Conservation (phyloP, 2,113 vertebrate species). For the Macaca fascicularis region DNA sequence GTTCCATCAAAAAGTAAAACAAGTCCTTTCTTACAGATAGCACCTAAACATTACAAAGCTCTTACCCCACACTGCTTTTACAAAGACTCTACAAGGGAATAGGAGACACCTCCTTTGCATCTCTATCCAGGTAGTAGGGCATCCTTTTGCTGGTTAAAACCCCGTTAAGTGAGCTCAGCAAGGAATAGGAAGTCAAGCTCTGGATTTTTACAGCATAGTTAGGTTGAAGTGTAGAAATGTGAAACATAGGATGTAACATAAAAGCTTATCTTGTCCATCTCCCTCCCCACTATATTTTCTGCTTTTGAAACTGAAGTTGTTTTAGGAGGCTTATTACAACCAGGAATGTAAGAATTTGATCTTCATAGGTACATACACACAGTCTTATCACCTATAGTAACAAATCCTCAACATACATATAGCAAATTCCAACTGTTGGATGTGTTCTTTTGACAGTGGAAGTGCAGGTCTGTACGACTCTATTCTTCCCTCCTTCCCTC, state of each 20-base stretch:
- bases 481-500: background rate
- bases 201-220: background rate
- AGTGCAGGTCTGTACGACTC: background rate
- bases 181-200: background rate
- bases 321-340: background rate
- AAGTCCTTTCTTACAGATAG: background rate
- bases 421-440: background rate
- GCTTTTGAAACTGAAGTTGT: background rate
- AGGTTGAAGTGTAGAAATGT: background rate
- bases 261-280: background rate
- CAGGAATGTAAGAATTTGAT: background rate
- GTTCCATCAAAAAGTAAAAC: background rate
- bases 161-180: background rate
- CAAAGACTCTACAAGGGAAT: background rate
- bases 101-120: background rate
- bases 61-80: background rate
- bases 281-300: background rate
- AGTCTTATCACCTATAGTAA: constrained; percentile 19
- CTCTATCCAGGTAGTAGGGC: background rate
- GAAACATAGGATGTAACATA: background rate
- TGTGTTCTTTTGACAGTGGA: background rate
- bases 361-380: background rate
- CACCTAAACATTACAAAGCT: background rate
- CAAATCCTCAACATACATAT: background rate
- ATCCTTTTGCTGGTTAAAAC: background rate